These are phyloP conservation scores for Achatina immaculata DNA, from an alignment of 1,140 invertebrate species.

Conservation along the genomic window DNA sequence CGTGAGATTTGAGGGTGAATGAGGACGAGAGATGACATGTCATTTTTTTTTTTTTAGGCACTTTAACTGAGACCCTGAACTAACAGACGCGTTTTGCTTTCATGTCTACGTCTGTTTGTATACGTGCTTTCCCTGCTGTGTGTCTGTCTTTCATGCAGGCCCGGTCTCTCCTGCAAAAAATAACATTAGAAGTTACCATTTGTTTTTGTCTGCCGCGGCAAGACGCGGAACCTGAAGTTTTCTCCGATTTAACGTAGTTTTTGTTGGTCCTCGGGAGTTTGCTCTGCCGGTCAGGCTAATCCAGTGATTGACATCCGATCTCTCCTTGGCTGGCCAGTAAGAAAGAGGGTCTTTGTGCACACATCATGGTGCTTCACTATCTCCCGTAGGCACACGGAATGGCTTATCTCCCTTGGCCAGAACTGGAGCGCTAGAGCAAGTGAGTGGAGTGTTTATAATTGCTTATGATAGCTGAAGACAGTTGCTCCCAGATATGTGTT, in stretches of 20 bases:
- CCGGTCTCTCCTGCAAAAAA: too few relatives aligned
- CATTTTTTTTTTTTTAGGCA: too few relatives aligned
- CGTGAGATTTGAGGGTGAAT: too few relatives aligned
- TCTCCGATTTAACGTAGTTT: background rate
- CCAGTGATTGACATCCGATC: background rate
- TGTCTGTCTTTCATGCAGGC: too few relatives aligned
- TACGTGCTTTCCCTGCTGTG: too few relatives aligned
- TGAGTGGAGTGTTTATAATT: background rate
- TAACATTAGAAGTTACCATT: background rate
- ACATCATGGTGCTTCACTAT: background rate
- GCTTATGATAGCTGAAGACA: too few relatives aligned
- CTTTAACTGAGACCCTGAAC: too few relatives aligned
- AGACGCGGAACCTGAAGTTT: background rate
- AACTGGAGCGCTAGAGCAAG: background rate
- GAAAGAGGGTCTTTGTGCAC: background rate
- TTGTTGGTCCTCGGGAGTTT: background rate
- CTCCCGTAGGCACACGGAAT: background rate
- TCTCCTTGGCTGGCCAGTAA: background rate
- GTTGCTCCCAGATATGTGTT: too few relatives aligned
- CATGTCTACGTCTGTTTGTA: too few relatives aligned
- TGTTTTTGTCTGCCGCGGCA: background rate
- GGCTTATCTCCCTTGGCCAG: background rate
- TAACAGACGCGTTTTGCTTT: too few relatives aligned
- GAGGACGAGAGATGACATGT: too few relatives aligned
- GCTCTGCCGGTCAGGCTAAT: constrained; percentile 7